phyloP scores from a whole-genome alignment of 2,888 invertebrate species.

The Elysia crispata region DNA sequence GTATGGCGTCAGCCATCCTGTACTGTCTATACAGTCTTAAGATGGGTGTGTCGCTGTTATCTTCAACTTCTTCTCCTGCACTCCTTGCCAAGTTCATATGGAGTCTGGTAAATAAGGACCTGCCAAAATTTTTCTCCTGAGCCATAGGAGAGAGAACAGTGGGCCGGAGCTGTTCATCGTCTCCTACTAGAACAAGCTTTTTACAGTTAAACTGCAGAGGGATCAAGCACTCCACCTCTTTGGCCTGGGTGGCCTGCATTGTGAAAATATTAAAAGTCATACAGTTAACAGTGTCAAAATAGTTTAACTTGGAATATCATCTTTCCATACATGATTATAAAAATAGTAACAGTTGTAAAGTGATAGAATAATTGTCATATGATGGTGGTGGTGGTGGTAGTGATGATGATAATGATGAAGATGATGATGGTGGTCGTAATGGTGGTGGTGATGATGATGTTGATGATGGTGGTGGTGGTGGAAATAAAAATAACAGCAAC shows the following conservation, averaged over 20 bases:
- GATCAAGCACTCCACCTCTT: constrained; percentile 88
- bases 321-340: too few relatives aligned
- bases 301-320: too few relatives aligned
- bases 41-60: constrained; percentile 54
- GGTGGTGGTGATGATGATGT: too few relatives aligned
- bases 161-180: constrained; percentile 90
- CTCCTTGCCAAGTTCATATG: constrained; percentile 70
- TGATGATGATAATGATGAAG: too few relatives aligned
- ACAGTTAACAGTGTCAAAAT: too few relatives aligned
- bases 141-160: constrained; percentile 88
- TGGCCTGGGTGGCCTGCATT: constrained; percentile 88
- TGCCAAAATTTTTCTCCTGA: constrained; percentile 83
- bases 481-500: too few relatives aligned
- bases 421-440: too few relatives aligned
- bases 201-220: constrained; percentile 87
- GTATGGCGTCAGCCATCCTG: constrained; percentile 90
- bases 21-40: constrained; percentile 82
- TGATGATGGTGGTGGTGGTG: background rate
- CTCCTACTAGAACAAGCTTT: constrained; percentile 89
- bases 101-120: constrained; percentile 88
- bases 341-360: too few relatives aligned
- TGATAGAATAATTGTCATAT: too few relatives aligned
- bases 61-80: too few relatives aligned
- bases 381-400: too few relatives aligned
- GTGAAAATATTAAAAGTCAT: too few relatives aligned